Evolutionary conservation across 2,797 vertebrate species (phyloP).

Genomic region (Sciaenops ocellatus): DNA sequence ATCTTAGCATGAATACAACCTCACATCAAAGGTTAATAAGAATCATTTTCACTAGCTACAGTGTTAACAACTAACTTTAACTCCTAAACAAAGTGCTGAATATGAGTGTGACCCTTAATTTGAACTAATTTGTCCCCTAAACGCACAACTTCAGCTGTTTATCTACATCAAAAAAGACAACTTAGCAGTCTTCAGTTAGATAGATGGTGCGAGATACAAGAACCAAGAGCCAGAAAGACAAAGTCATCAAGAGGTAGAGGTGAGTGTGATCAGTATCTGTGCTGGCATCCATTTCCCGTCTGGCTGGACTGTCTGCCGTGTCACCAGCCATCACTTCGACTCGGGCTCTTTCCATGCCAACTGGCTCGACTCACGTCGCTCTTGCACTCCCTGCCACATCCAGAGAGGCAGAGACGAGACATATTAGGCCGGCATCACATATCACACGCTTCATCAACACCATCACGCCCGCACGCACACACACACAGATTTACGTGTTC

Average conservation of each 20-base stretch:
- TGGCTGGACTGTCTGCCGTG: constrained; percentile 67
- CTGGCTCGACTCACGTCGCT: constrained; percentile 55
- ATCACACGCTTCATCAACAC: constrained; percentile 22
- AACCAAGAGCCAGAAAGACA: constrained; percentile 46
- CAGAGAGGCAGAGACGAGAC: constrained; percentile 52
- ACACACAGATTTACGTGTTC: constrained; percentile 22
- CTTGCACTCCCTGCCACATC: constrained; percentile 56
- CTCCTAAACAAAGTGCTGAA: background rate
- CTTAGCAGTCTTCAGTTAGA: constrained; percentile 14
- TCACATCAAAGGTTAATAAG: constrained; percentile 24
- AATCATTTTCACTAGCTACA: constrained; percentile 5
- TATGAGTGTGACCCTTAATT: constrained; percentile 1
- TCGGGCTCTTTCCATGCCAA: constrained; percentile 57
- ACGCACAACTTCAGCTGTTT: constrained; percentile 25
- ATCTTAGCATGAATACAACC: constrained; percentile 17
- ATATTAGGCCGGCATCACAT: constrained; percentile 45
- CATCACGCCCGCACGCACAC: constrained; percentile 4
- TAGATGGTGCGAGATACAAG: background rate
- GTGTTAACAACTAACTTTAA: constrained; percentile 5
- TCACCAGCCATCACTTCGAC: constrained; percentile 77
- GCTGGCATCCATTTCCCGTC: constrained; percentile 67
- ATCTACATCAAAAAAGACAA: background rate
- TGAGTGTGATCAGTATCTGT: constrained; percentile 66
- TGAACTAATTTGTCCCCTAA: background rate
- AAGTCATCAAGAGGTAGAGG: constrained; percentile 61